Conservation (phyloP, 2,888 invertebrate species). For the Lysandra coridon region DNA sequence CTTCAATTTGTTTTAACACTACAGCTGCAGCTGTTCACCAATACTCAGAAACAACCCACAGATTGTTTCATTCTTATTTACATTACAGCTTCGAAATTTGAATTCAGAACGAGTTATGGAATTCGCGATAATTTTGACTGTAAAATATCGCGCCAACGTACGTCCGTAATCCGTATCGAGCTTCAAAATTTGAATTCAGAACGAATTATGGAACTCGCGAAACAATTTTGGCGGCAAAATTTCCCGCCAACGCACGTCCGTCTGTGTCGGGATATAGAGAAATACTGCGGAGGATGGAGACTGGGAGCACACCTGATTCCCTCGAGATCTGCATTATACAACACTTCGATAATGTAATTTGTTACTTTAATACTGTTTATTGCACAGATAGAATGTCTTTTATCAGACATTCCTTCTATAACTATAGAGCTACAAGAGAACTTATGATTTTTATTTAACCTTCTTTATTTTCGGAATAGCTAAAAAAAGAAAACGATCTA, state of each 20-base stretch:
- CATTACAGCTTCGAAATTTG: neutral
- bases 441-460: too few species aligned
- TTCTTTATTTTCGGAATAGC: too few species aligned
- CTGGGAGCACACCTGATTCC: conserved; percentile 5
- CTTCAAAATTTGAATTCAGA: neutral
- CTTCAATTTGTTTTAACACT: too few species aligned
- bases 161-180: neutral
- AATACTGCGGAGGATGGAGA: neutral
- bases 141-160: neutral
- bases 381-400: neutral
- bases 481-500: too few species aligned
- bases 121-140: neutral
- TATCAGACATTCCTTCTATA: too few species aligned
- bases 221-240: conserved; percentile 16
- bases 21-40: too few species aligned
- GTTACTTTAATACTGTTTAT: neutral
- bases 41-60: too few species aligned
- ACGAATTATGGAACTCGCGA: neutral
- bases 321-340: neutral
- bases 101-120: neutral
- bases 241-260: conserved; percentile 12
- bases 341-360: neutral
- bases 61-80: too few species aligned
- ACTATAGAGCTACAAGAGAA: too few species aligned
- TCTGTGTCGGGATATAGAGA: neutral